phyloP scores from a whole-genome alignment of 2,797 vertebrate species.

The Channallabes apus region DNA sequence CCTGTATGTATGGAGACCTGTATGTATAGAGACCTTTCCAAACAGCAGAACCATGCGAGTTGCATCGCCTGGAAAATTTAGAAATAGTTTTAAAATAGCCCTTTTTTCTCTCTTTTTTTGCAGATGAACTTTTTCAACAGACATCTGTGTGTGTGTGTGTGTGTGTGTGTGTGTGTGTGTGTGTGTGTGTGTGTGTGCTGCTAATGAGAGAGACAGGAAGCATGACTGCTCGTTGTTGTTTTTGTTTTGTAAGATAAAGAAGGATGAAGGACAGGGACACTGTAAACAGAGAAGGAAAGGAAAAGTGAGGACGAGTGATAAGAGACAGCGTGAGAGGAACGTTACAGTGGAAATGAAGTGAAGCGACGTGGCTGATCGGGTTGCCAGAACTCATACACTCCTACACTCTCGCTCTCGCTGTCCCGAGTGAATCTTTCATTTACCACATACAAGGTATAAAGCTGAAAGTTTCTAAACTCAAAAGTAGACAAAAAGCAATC shows the following conservation, averaged over 20 bases:
- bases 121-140: background rate
- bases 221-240: background rate
- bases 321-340: slow-evolving; percentile 2
- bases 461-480: background rate
- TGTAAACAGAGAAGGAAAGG: background rate
- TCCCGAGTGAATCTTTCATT: background rate
- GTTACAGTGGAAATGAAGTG: background rate
- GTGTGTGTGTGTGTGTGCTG: too few relatives aligned
- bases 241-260: background rate
- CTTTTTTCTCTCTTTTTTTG: background rate
- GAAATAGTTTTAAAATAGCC: background rate
- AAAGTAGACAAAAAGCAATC: slow-evolving; percentile 2
- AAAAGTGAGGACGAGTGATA: slow-evolving; percentile 38
- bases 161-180: too few relatives aligned
- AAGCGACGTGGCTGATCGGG: background rate
- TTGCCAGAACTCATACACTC: slow-evolving; percentile 6
- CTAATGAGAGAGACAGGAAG: slow-evolving; percentile 4
- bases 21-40: too few relatives aligned
- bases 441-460: background rate
- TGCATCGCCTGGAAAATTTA: too few relatives aligned
- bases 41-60: too few relatives aligned
- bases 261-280: slow-evolving; percentile 28
- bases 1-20: too few relatives aligned
- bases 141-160: too few relatives aligned
- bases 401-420: background rate